Conservation (phyloP, 2,888 invertebrate genomes). For the Chrysotoxum bicinctum region DNA sequence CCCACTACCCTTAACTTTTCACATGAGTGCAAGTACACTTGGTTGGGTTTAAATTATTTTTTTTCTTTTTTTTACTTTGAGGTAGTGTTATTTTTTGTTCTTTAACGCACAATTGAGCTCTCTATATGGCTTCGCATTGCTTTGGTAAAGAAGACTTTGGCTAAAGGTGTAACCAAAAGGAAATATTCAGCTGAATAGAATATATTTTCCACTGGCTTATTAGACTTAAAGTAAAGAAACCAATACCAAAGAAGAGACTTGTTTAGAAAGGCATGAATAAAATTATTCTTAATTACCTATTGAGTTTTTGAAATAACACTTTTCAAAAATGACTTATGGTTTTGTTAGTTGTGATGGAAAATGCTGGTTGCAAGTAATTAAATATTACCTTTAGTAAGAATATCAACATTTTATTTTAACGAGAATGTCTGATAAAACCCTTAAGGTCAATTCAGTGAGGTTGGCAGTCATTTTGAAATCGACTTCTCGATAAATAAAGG, state of each 20-base stretch:
- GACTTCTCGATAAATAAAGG: no score
- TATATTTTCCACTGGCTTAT: neutral
- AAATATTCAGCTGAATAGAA: neutral
- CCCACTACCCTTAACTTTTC: slow-evolving; percentile 60
- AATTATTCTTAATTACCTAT: no score
- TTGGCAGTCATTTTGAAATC: no score
- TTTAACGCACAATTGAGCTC: slow-evolving; percentile 45
- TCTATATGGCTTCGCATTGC: slow-evolving; percentile 40
- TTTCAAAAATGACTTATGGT: no score
- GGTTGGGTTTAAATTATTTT: slow-evolving; percentile 3
- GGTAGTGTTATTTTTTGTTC: slow-evolving; percentile 17
- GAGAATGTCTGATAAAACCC: no score
- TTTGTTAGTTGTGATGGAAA: no score
- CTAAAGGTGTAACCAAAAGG: neutral
- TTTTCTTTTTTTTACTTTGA: neutral
- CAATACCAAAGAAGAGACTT: neutral
- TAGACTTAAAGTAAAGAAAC: neutral
- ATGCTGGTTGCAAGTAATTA: no score
- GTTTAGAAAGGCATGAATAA: no score
- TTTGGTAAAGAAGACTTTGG: neutral
- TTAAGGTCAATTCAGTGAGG: no score
- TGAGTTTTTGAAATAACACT: no score
- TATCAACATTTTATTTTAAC: no score
- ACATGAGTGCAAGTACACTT: slow-evolving; percentile 25
- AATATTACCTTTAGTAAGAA: no score